phyloP scores from a whole-genome alignment of 2,113 vertebrate species.

The Hepsetus odoe region DNA sequence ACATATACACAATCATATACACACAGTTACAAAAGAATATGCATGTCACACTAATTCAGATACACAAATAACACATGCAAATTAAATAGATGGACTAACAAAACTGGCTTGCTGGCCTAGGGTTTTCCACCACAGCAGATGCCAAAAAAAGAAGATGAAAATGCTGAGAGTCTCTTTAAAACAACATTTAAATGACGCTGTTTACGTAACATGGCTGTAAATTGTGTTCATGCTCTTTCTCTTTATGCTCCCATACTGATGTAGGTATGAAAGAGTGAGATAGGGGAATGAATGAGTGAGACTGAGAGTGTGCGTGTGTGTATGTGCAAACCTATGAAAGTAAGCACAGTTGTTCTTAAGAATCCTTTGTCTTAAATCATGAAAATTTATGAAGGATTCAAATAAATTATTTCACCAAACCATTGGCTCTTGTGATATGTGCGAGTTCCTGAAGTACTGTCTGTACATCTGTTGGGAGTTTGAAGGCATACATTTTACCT shows the following conservation, averaged over 20 bases:
- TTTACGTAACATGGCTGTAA: conserved; percentile 39
- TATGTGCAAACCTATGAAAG: conserved; percentile 29
- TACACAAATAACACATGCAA: background rate
- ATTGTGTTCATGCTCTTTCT: conserved; percentile 55
- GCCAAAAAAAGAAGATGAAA: conserved; percentile 6
- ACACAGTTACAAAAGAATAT: background rate
- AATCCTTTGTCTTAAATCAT: conserved; percentile 58
- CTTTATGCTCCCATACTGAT: conserved; percentile 53
- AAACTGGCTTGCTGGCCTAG: background rate
- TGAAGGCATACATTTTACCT: too few relatives aligned
- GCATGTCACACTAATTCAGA: background rate
- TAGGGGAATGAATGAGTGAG: conserved; percentile 7
- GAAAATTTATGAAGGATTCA: conserved; percentile 56
- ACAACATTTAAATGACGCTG: conserved; percentile 8
- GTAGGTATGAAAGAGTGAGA: conserved; percentile 15
- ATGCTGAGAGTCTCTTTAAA: conserved; percentile 6
- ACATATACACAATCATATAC: background rate
- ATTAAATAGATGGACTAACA: background rate
- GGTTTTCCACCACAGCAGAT: conserved; percentile 17
- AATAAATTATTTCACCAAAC: conserved; percentile 67
- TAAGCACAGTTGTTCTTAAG: conserved; percentile 50
- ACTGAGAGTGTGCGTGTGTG: conserved; percentile 25
- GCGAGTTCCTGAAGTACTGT: background rate
- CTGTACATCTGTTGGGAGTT: background rate
- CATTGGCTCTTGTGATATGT: conserved; percentile 3